Base-by-base conservation (phyloP, 2,888 invertebrate species). In the Pimpla rufipes region DNA sequence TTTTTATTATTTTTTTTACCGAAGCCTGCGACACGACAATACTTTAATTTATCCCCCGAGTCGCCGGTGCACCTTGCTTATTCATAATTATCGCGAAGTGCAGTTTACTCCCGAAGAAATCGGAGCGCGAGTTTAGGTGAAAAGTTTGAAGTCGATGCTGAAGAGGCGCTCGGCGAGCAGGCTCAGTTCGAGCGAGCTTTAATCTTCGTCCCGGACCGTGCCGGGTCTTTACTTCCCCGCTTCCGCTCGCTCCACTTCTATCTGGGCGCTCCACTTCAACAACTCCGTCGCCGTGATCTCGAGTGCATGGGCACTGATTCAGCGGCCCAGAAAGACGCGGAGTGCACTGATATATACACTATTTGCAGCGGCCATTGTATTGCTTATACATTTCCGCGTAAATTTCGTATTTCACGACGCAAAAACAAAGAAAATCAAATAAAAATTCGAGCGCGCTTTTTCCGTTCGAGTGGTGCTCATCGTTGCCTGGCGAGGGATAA, bases 71-170 rank as follows among this genome's bases (percentile, higher is more conserved):
- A 23, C 11, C 10, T 13, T n/a, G 1, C 1, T 57, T 29, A 57
- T 23, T 11, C 23, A 29, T 13, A 57, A 23, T 57, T 57, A 57
- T 10, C 23, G 1, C 29, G 23, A 57, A 59, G 7, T 35, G 7
- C 6, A n/a, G 35, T 35, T 35, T 11, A n/a, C 35, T 59, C 35
- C 6, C 5, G 57, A 57, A 29, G 29, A 57, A 21, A 29, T 21
- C 29, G 1, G 13, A n/a, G 29, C 11, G 42, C 21, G 45, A 75
- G 79, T 74, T 75, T 35, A 74, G 75, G 71, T 81, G 66, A 67
- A 50, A 73, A 64, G 71, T 73, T 73, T 66, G 57, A 66, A 73
- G 47, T 67, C 42, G n/a, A 71, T 47, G 11, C n/a, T 37, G 40
- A 67, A 77, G 66, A 66, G 66, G 21, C 21, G 45, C 23, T 66